A percentile compares a stretch with the other conserved stretches of the same genome.
These are phyloP conservation scores for Amblyteles armatorius DNA, from an alignment of 2,888 invertebrate genomes.

Conservation along the genomic window DNA sequence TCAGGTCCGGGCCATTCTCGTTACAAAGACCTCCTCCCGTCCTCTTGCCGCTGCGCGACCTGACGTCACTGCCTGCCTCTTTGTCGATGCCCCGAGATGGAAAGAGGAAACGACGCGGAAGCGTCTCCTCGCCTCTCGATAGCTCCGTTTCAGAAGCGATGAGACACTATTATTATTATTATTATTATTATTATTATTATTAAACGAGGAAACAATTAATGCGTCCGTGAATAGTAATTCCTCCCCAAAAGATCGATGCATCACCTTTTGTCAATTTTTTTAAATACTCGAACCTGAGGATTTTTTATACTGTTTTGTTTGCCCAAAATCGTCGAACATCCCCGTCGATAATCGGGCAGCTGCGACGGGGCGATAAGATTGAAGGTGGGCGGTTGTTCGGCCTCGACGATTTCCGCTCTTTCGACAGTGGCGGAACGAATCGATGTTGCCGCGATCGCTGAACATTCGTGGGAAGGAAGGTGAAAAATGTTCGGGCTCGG, in stretches of 20 bases:
- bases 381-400: conserved; percentile 5
- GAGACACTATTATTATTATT: not conserved
- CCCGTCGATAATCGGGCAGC: conserved; percentile 7
- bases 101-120: conserved; percentile 45
- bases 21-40: conserved; percentile 23
- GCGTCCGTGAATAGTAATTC: not conserved
- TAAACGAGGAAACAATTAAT: conserved; percentile 6
- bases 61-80: conserved; percentile 35
- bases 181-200: not conserved
- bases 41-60: conserved; percentile 15
- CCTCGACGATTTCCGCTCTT: conserved; percentile 35
- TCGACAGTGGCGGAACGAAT: conserved; percentile 2
- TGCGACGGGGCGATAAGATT: conserved; percentile 45
- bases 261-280: not conserved
- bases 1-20: conserved; percentile 50
- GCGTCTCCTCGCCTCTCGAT: conserved; percentile 1
- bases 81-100: conserved; percentile 31
- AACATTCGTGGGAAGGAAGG: not conserved
- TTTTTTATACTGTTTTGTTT: not conserved
- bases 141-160: not conserved
- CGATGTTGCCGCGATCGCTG: conserved; percentile 33
- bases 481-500: not conserved
- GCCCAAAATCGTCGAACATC: not conserved
- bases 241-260: not conserved
- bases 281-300: not conserved